Conservation (phyloP, 1,140 invertebrate species). For the Bombus fervidus region DNA sequence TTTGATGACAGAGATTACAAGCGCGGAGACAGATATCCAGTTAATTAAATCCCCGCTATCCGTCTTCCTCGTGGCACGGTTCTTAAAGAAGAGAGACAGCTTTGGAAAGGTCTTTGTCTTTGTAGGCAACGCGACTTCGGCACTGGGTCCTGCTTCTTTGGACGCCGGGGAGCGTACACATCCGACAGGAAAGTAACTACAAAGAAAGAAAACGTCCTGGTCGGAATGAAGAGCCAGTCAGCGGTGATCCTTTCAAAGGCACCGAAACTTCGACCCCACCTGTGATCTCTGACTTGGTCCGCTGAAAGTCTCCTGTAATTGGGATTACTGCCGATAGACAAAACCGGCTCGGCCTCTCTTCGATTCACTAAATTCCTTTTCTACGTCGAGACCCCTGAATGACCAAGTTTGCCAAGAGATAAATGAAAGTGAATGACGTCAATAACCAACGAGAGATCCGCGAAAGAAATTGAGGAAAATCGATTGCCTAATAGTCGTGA, state of each 20-base stretch:
- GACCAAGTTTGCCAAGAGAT: conserved; percentile 1
- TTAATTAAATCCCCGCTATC: conserved; percentile 63
- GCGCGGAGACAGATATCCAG: conserved; percentile 43
- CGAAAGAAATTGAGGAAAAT: not conserved
- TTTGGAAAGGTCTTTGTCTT: conserved; percentile 58
- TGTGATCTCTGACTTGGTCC: conserved; percentile 59
- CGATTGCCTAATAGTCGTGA: not conserved
- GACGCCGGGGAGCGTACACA: conserved; percentile 56
- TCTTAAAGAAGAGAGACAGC: conserved; percentile 14
- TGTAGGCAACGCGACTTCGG: conserved; percentile 39
- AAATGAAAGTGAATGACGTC: not conserved
- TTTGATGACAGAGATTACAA: conserved; percentile 42
- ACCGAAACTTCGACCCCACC: conserved; percentile 66
- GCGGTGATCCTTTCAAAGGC: conserved; percentile 61
- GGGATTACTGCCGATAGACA: conserved; percentile 62
- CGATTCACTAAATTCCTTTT: conserved; percentile 59
- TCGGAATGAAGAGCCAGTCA: conserved; percentile 54
- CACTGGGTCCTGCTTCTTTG: conserved; percentile 41
- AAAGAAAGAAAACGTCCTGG: conserved; percentile 61
- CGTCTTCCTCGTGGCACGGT: not conserved
- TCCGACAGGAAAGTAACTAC: conserved; percentile 57
- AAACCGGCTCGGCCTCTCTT: conserved; percentile 1
- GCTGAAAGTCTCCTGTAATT: conserved; percentile 61
- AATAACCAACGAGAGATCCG: not conserved
- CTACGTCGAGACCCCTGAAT: conserved; percentile 37